Conservation (phyloP, 2,888 invertebrate species). For the Macropis europaea region DNA sequence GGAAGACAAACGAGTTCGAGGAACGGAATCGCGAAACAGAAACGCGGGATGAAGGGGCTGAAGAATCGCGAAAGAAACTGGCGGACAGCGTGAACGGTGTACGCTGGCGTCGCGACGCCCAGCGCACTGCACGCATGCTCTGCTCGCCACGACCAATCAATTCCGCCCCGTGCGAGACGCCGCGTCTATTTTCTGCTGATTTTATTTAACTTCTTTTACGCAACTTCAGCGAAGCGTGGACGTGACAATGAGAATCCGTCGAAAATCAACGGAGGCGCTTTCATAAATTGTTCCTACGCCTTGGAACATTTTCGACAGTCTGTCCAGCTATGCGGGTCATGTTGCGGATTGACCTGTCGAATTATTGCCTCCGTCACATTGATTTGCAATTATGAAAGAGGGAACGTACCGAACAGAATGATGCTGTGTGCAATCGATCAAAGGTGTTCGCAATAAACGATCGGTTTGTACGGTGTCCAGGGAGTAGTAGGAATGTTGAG, state of each 20-base stretch:
- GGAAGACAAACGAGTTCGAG: not conserved
- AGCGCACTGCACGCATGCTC: constrained; percentile 52
- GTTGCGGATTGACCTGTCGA: too few species aligned
- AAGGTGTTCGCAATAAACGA: not conserved
- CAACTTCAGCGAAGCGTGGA: not conserved
- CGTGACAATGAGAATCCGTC: not conserved
- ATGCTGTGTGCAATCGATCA: not conserved
- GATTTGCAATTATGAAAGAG: too few species aligned
- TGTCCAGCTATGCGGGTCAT: too few species aligned
- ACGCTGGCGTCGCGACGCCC: constrained; percentile 57
- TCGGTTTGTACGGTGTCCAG: not conserved
- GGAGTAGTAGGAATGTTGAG: constrained; percentile 26
- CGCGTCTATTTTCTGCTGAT: constrained; percentile 25
- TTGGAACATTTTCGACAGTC: too few species aligned
- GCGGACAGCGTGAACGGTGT: constrained; percentile 2
- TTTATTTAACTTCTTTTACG: constrained; percentile 24
- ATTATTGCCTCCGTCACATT: too few species aligned
- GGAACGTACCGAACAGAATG: too few species aligned
- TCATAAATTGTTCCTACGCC: not conserved
- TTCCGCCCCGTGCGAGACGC: constrained; percentile 18
- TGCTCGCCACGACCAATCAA: constrained; percentile 45
- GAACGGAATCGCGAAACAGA: not conserved
- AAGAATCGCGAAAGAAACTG: constrained; percentile 10
- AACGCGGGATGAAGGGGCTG: constrained; percentile 21
- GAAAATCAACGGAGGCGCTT: not conserved